Percentiles rank a stretch among this genome's conserved stretches.
phyloP scores from a whole-genome alignment of 1,140 invertebrate genomes.

The Drosophila burlai region DNA sequence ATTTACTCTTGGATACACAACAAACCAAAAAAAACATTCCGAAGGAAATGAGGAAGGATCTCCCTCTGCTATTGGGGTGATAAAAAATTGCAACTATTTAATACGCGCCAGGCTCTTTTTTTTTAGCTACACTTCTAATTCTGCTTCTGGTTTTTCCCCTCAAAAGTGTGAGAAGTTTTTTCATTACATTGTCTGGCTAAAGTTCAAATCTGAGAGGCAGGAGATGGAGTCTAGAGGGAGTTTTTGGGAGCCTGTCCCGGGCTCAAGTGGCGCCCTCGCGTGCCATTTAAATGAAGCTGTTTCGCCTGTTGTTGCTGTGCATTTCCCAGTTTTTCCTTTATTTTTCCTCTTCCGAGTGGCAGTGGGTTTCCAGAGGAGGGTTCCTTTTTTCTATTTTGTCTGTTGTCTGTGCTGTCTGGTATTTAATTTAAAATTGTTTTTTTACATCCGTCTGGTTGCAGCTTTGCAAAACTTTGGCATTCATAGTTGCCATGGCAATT shows the following conservation, averaged over 20 bases:
- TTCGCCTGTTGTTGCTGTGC: slow-evolving; percentile 33
- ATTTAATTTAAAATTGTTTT: slow-evolving; percentile 72
- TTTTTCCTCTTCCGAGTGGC: slow-evolving; percentile 47
- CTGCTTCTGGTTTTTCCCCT: slow-evolving; percentile 12
- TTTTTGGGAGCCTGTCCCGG: slow-evolving; percentile 33
- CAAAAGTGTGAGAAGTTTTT: slow-evolving; percentile 73
- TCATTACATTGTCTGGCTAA: slow-evolving; percentile 67
- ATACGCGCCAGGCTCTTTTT: slow-evolving; percentile 56
- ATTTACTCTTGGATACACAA: slow-evolving; percentile 65
- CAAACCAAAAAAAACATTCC: not conserved
- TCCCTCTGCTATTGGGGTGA: not conserved
- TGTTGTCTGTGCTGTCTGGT: slow-evolving; percentile 62
- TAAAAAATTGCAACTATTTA: slow-evolving; percentile 80
- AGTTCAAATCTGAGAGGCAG: slow-evolving; percentile 14
- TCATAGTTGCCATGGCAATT: slow-evolving; percentile 63
- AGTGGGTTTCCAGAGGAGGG: not conserved
- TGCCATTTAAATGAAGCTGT: slow-evolving; percentile 82
- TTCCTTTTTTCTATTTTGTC: slow-evolving; percentile 38
- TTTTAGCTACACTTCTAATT: slow-evolving; percentile 23
- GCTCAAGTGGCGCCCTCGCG: slow-evolving; percentile 70
- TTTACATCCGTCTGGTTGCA: slow-evolving; percentile 38
- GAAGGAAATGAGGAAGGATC: not conserved
- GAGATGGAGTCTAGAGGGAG: slow-evolving; percentile 6
- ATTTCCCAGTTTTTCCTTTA: slow-evolving; percentile 30
- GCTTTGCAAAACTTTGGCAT: slow-evolving; percentile 14